Percentiles rank a stretch among this genome's conserved stretches.
Evolutionary conservation across 2,797 vertebrate species (phyloP).

Genomic region (Lindbergichthys nudifrons): DNA sequence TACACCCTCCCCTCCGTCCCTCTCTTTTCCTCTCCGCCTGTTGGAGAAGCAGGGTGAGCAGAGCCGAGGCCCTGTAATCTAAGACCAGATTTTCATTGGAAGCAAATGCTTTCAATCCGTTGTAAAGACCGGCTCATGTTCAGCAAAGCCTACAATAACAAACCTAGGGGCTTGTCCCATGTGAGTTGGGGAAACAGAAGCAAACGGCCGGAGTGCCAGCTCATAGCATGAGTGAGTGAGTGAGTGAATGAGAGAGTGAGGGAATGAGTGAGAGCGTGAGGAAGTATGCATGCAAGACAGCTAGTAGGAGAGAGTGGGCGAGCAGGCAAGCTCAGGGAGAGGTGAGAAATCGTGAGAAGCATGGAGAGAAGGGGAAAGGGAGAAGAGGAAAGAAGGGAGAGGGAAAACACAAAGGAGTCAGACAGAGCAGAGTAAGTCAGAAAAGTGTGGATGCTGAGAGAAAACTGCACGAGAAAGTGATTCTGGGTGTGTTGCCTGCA

Average conservation of each 20-base stretch:
- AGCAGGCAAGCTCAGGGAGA: conserved; percentile 37
- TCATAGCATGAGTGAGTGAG: conserved; percentile 15
- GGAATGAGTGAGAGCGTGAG: conserved; percentile 12
- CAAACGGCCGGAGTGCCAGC: conserved; percentile 72
- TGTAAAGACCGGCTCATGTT: conserved; percentile 98
- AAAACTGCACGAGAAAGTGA: not conserved
- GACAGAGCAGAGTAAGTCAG: conserved; percentile 33
- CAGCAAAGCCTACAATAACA: conserved; percentile 99
- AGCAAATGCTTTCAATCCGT: conserved; percentile 99
- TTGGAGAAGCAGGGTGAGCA: conserved; percentile 65
- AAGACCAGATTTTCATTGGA: conserved; percentile 99
- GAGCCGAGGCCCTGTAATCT: conserved; percentile 94
- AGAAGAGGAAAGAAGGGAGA: not conserved
- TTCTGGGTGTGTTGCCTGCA: not conserved
- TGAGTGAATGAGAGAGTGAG: conserved; percentile 15
- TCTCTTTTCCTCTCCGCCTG: conserved; percentile 43
- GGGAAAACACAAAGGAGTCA: conserved; percentile 15
- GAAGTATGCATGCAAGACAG: conserved; percentile 12
- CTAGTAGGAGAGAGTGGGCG: not conserved
- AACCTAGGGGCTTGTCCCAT: conserved; percentile 90
- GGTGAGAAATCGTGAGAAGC: conserved; percentile 60
- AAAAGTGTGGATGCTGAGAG: conserved; percentile 12
- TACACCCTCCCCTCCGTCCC: conserved; percentile 79
- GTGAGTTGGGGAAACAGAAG: conserved; percentile 91
- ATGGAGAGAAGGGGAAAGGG: conserved; percentile 11